These are phyloP conservation scores for Apodemus sylvaticus DNA, from an alignment of 2,113 vertebrate species.

Conservation along the genomic window DNA sequence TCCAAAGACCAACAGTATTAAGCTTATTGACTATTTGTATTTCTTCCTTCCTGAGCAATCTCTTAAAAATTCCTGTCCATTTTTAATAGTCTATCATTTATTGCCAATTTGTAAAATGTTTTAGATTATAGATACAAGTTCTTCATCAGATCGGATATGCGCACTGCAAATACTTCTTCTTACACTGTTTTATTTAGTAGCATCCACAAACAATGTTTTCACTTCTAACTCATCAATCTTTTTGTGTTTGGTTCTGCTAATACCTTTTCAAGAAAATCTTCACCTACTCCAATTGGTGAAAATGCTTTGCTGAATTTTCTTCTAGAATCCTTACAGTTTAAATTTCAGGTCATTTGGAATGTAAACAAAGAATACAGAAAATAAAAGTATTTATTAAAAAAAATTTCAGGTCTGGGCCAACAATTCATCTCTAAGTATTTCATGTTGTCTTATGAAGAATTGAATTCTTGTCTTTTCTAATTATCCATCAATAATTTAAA, in stretches of 20 bases:
- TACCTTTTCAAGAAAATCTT: not conserved
- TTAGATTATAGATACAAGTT: not conserved
- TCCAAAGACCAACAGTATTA: not conserved
- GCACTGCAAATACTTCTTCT: constrained; percentile 12
- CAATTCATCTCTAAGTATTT: not conserved
- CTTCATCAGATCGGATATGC: not conserved
- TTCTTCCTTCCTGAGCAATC: not conserved
- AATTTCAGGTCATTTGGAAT: constrained; percentile 9
- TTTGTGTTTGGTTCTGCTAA: not conserved
- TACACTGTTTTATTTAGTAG: not conserved
- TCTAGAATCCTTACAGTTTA: constrained; percentile 29
- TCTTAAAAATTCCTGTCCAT: not conserved
- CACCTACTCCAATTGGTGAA: not conserved
- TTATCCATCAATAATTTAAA: not conserved
- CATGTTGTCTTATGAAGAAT: constrained; percentile 9
- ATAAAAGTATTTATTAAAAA: too few species aligned
- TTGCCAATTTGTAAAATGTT: constrained; percentile 11
- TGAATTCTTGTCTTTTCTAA: constrained; percentile 25
- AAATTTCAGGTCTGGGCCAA: not conserved
- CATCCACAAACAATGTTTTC: not conserved
- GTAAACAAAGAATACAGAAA: too few species aligned
- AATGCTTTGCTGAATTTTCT: not conserved
- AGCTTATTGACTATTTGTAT: not conserved
- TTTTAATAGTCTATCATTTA: not conserved
- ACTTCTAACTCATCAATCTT: not conserved